Base-by-base conservation (phyloP, 2,888 invertebrate species). In the Euzophera pinguis region DNA sequence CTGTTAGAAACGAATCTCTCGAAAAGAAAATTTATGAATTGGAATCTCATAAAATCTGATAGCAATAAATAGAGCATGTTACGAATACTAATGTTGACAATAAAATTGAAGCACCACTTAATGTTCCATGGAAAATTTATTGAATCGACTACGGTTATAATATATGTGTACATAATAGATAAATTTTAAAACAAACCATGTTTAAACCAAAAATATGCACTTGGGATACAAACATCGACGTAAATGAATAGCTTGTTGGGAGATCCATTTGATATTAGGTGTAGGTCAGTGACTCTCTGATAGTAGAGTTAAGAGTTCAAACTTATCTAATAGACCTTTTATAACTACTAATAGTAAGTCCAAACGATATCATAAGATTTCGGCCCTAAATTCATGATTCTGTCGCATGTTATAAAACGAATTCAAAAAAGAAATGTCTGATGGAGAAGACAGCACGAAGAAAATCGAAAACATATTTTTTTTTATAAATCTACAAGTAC, bases 31-130 rank as follows among this genome's bases (percentile, higher is more conserved):
- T 16, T 51, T 56, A 51, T 53, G 47, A 55, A 53, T 43, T 48
- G 48, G n/a, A 39, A 52, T 47, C 42, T 47, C 29, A 55, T 53
- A 54, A 54, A 58, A 58, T 52, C 47, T 49, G 54, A 58, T 54
- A 51, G 45, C 50, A 57, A 59, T 58, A 57, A 62, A 59, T 57
- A 53, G 41, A 16, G 42, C 48, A 56, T 50, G 51, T 53, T 53
- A 53, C 49, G 52, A 50, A 63, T 58, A 58, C 56, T 59, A 60
- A 58, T 57, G 58, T 55, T 56, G 52, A 59, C 56, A 57, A 62
- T 62, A 60, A 63, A 61, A 59, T 48, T 56, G 55, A 63, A 60
- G 58, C 56, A 62, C 59, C 56, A 58, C 59, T 60, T 62, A 59
- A 56, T 50, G 52, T 48, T 56, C 50, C 52, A 50, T 14, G 38